phyloP scores from a whole-genome alignment of 2,113 vertebrate species.

The Colinus virginianus region DNA sequence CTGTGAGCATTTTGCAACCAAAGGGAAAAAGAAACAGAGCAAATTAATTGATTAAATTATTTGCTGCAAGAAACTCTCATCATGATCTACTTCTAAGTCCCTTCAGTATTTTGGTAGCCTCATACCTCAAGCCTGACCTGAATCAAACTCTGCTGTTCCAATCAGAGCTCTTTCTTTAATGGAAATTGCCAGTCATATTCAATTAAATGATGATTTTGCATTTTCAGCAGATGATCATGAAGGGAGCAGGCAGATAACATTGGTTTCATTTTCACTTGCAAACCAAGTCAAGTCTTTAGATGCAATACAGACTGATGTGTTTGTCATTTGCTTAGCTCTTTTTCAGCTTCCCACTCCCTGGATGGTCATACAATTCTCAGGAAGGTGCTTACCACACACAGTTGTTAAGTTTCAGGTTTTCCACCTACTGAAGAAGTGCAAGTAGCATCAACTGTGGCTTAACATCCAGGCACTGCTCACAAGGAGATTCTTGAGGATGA shows the following conservation, averaged over 20 bases:
- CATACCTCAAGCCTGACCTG: conserved; percentile 21
- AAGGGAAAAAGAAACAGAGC: conserved; percentile 12
- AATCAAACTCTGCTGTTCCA: conserved; percentile 39
- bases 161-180: not conserved
- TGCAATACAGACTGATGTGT: not conserved
- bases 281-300: not conserved
- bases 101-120: not conserved
- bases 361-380: accelerated
- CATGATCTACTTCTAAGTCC: not conserved
- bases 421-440: not conserved
- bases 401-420: not conserved
- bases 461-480: not conserved
- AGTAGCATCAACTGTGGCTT: conserved; percentile 17
- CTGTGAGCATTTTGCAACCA: conserved; percentile 24
- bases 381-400: not conserved
- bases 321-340: not conserved
- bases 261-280: conserved; percentile 31
- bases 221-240: not conserved
- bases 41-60: conserved; percentile 50
- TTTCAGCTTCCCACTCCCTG: not conserved
- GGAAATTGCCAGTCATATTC: not conserved
- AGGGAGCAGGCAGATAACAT: not conserved
- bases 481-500: conserved; percentile 31
- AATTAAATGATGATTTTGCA: not conserved
- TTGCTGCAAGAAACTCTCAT: not conserved